These are phyloP conservation scores for Axea sp. DNA, from an alignment of 2,888 invertebrate species.

Conservation along the genomic window DNA sequence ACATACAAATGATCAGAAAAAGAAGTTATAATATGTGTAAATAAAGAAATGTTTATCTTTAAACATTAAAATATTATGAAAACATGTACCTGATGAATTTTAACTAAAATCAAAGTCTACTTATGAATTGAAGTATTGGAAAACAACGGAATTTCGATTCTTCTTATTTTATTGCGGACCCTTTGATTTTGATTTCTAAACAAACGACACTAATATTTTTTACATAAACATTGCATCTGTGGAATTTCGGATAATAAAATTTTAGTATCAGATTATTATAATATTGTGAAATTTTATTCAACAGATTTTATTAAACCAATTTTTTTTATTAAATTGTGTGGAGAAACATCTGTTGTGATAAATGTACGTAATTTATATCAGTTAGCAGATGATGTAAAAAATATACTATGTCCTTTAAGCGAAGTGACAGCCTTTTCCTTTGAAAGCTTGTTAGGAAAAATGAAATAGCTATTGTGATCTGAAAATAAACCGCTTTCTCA, in stretches of 20 bases:
- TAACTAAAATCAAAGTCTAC: too few relatives aligned
- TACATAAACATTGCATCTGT: background rate
- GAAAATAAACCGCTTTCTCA: conserved; percentile 10
- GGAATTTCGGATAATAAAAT: background rate
- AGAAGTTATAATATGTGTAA: too few relatives aligned
- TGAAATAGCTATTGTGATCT: conserved; percentile 4
- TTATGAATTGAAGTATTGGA: background rate
- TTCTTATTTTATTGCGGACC: background rate
- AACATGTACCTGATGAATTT: too few relatives aligned
- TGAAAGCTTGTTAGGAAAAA: conserved; percentile 13
- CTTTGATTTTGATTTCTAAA: background rate
- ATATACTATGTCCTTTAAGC: conserved; percentile 13
- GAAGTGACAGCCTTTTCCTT: conserved; percentile 19
- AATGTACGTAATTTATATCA: conserved; percentile 12
- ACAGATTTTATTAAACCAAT: background rate
- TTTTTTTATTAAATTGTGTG: too few relatives aligned
- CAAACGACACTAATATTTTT: background rate
- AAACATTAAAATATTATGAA: too few relatives aligned
- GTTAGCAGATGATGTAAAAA: conserved; percentile 21
- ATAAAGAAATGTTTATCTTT: too few relatives aligned
- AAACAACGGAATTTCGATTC: background rate
- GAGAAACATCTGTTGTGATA: background rate
- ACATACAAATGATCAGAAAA: too few relatives aligned
- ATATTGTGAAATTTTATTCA: background rate
- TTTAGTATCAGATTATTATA: background rate